Conservation (phyloP, 2,888 invertebrate species). For the Caenorhabditis afra region DNA sequence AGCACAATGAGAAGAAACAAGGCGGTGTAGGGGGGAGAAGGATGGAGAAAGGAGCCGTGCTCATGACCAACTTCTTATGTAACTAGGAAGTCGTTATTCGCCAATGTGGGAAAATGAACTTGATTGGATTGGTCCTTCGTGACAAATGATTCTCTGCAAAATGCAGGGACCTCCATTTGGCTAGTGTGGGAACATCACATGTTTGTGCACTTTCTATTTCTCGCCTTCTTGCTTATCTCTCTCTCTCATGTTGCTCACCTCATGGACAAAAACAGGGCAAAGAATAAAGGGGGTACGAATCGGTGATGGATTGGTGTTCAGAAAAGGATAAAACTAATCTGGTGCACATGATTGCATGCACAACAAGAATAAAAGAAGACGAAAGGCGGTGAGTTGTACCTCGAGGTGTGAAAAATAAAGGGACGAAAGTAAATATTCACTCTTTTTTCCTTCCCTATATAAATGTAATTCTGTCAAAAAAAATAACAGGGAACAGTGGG, state of each 20-base stretch:
- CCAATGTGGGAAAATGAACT: conserved; percentile 39
- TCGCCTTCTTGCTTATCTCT: neutral
- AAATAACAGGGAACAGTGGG: too few species aligned
- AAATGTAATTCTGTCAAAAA: too few species aligned
- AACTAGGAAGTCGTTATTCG: conserved; percentile 38
- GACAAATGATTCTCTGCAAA: conserved; percentile 34
- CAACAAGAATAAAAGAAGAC: conserved; percentile 6
- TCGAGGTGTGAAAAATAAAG: neutral
- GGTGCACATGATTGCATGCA: conserved; percentile 9
- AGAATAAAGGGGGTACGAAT: neutral
- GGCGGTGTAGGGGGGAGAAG: neutral
- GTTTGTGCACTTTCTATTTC: conserved; percentile 26
- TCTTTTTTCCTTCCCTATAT: too few species aligned
- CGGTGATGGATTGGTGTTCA: conserved; percentile 23
- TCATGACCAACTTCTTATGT: conserved; percentile 4
- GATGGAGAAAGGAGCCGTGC: neutral
- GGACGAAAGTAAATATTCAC: neutral
- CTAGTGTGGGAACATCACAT: conserved; percentile 51
- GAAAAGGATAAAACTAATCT: conserved; percentile 26
- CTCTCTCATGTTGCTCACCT: conserved; percentile 7
- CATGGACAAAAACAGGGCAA: neutral
- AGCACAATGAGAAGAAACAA: neutral
- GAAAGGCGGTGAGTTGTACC: neutral
- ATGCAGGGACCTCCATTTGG: conserved; percentile 12
- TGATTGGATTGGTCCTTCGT: conserved; percentile 26